Conservation (phyloP, 2,888 invertebrate genomes). For the Cephus pulcher region DNA sequence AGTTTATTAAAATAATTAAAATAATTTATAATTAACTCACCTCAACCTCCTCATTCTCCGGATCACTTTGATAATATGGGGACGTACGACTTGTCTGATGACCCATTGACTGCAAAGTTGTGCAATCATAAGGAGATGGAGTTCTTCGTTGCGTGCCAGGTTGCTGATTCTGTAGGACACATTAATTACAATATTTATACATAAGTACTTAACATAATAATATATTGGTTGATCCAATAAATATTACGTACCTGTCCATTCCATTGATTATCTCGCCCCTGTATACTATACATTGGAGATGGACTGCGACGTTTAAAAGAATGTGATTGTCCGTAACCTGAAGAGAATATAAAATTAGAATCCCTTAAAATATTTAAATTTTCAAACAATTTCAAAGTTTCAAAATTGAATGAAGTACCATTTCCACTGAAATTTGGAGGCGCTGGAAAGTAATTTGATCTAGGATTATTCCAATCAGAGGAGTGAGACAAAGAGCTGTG, state of each 20-base stretch:
- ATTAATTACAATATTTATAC: constrained; percentile 9
- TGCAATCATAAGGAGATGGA: constrained; percentile 60
- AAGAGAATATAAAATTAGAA: constrained; percentile 10
- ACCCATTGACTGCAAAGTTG: constrained; percentile 38
- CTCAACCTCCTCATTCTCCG: constrained; percentile 62
- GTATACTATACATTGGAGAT: constrained; percentile 53
- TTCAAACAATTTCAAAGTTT: background rate
- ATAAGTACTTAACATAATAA: background rate
- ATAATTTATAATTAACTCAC: constrained; percentile 32
- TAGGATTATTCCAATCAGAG: constrained; percentile 44
- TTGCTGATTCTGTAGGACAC: constrained; percentile 39
- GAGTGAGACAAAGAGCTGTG: constrained; percentile 49
- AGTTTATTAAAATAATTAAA: constrained; percentile 7
- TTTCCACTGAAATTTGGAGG: constrained; percentile 42
- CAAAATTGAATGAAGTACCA: constrained; percentile 14
- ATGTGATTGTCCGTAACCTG: constrained; percentile 43
- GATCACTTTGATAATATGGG: constrained; percentile 53
- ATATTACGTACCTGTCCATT: constrained; percentile 49
- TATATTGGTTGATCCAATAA: background rate
- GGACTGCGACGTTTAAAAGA: constrained; percentile 58
- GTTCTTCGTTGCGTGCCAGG: constrained; percentile 32
- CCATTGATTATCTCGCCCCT: constrained; percentile 51
- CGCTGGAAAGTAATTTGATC: constrained; percentile 39
- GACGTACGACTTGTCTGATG: constrained; percentile 50
- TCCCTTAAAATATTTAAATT: background rate